These are phyloP conservation scores for Lapara coniferarum DNA, from an alignment of 2,888 invertebrate genomes.

Conservation along the genomic window DNA sequence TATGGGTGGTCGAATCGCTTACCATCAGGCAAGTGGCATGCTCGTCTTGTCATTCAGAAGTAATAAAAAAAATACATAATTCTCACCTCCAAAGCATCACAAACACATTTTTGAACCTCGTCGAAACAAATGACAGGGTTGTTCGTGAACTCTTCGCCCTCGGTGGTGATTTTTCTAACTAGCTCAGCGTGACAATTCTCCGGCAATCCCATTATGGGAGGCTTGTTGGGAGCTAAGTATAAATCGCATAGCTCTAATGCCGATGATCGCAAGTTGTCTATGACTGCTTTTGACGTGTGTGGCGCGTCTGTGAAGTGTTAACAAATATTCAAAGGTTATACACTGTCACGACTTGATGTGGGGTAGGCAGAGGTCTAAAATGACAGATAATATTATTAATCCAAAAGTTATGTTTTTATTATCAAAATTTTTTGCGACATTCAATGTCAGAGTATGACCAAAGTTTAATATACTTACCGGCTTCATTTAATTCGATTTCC, in stretches of 20 bases:
- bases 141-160: constrained; percentile 71
- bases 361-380: not conserved
- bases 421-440: not conserved
- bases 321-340: not conserved
- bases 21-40: too few relatives aligned
- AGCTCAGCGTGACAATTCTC: constrained; percentile 69
- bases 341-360: too few relatives aligned
- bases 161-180: constrained; percentile 73
- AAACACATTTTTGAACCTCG: constrained; percentile 88
- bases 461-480: constrained; percentile 45
- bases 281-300: constrained; percentile 68
- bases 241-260: constrained; percentile 73
- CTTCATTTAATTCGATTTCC: constrained; percentile 75
- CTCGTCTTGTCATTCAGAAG: too few relatives aligned
- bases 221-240: constrained; percentile 66
- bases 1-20: too few relatives aligned
- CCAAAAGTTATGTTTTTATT: not conserved
- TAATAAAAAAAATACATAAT: too few relatives aligned
- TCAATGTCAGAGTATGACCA: not conserved
- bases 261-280: constrained; percentile 72
- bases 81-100: constrained; percentile 83
- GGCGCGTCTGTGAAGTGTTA: constrained; percentile 55
- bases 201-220: constrained; percentile 63
- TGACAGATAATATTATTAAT: not conserved
- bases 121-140: constrained; percentile 91